Percentiles rank a stretch among this genome's conserved stretches.
These are phyloP conservation scores for Pocota personata DNA, from an alignment of 2,888 invertebrate species.

Conservation along the genomic window DNA sequence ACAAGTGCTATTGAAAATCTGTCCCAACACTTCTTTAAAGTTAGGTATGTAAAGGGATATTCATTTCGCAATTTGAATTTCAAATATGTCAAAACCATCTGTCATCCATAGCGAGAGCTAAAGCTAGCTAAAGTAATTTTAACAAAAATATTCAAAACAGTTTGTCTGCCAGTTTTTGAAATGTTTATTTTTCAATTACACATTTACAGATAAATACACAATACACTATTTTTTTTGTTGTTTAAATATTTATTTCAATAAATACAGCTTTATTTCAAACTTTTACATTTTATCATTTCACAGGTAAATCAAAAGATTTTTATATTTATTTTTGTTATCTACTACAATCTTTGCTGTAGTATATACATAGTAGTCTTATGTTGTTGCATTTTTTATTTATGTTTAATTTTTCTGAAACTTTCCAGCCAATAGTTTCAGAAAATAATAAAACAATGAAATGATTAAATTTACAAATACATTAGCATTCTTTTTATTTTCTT, in stretches of 20 bases:
- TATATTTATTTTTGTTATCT: neutral
- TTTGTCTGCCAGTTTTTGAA: constrained; percentile 32
- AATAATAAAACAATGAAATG: constrained; percentile 29
- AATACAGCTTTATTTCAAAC: constrained; percentile 44
- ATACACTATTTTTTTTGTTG: constrained; percentile 41
- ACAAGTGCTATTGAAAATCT: too few relatives aligned
- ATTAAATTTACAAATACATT: constrained; percentile 40
- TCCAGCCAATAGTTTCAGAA: constrained; percentile 74
- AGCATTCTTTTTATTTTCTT: constrained; percentile 14
- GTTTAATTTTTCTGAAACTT: constrained; percentile 63
- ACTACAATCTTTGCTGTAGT: constrained; percentile 4
- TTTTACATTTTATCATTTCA: constrained; percentile 7
- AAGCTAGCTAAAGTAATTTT: too few relatives aligned
- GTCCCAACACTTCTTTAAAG: too few relatives aligned
- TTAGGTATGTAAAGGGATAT: too few relatives aligned
- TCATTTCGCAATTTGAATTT: too few relatives aligned
- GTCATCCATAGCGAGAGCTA: too few relatives aligned
- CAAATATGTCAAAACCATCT: too few relatives aligned
- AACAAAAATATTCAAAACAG: neutral
- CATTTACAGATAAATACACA: constrained; percentile 65
- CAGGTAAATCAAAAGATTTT: neutral
- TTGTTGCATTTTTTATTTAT: constrained; percentile 43
- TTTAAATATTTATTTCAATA: constrained; percentile 62
- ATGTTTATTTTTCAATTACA: constrained; percentile 65
- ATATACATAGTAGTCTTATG: constrained; percentile 43